Evolutionary conservation across 2,888 invertebrate species (phyloP).

Genomic region (Volucella bombylans): DNA sequence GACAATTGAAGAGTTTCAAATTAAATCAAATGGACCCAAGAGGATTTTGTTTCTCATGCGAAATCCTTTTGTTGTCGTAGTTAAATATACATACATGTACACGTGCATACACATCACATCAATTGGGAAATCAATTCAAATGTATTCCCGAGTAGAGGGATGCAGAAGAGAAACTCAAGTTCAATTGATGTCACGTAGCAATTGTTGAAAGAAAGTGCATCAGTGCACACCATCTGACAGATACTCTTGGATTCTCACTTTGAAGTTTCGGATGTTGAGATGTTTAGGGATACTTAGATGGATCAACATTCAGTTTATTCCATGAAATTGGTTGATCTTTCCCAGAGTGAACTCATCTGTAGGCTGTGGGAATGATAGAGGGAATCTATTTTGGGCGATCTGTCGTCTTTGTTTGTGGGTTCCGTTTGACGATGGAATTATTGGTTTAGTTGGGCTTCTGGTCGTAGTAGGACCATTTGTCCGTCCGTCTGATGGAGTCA

Average conservation of each 20-base stretch:
- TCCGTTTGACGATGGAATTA: constrained; percentile 41
- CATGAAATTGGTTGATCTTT: constrained; percentile 30
- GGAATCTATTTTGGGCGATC: constrained; percentile 54
- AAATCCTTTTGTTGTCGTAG: constrained; percentile 16
- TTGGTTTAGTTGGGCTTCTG: background rate
- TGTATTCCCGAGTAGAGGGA: constrained; percentile 20
- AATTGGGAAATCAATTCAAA: constrained; percentile 66
- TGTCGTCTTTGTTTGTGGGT: constrained; percentile 23
- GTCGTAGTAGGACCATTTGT: too few relatives aligned
- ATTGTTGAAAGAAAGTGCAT: constrained; percentile 18
- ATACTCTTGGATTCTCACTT: constrained; percentile 14
- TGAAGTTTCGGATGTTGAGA: constrained; percentile 6
- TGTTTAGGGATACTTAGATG: constrained; percentile 14
- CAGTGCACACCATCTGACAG: constrained; percentile 14
- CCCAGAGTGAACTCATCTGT: background rate
- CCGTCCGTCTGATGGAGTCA: background rate
- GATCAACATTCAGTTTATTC: constrained; percentile 33
- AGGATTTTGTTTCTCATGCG: constrained; percentile 48
- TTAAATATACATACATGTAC: background rate
- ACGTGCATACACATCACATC: constrained; percentile 7
- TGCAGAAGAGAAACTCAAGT: background rate
- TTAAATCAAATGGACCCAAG: constrained; percentile 56
- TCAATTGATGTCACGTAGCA: background rate
- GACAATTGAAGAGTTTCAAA: constrained; percentile 67
- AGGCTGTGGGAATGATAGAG: background rate